Base-by-base conservation (phyloP, 2,113 vertebrate genomes). In the Thomomys bottae region DNA sequence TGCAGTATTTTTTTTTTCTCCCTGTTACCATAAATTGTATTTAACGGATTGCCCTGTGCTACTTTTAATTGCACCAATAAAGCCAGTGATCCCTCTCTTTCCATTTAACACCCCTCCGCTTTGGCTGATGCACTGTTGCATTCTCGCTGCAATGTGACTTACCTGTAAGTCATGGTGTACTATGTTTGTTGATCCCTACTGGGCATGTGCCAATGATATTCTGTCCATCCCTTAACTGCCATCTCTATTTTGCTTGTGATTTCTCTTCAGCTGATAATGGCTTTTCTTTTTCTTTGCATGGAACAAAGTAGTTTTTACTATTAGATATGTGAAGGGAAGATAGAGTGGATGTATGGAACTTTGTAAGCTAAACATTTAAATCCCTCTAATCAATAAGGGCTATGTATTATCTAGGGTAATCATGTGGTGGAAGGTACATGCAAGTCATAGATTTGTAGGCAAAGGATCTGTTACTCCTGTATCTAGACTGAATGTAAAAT, bases 401-500 rank as follows among this genome's bases (percentile, higher is more conserved):
- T 96, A 91, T 96, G 81, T 96, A 94, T 68, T 84, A 81, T 80
- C 85, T 59, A 85, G 84, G 88, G 76, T 82, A 92, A 95, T 91
- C 83, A n/a, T 78, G 87, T 95, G 93, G 78, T 93, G 89, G 87
- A 76, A 96, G 91, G 81, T 84, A 88, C 67, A 92, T 94, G 85
- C 72, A 92, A 95, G 95, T 92, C 81, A 75, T 68, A 92, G 86
- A 61, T 91, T 81, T 94, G 87, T 93, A 96, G 95, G 84, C 63
- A 89, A 87, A 87, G 93, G 86, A 79, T 90, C 73, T 95, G 90
- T 94, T 91, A 89, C 38, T 78, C 89, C 94, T 95, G 77, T 94
- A 77, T 92, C 72, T 94, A 94, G 95, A 88, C 89, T 94, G 94
- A 96, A 96, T 96, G 96, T 95, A 96, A 96, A 97, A 88, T 96